Percentiles rank a stretch among this genome's conserved stretches.
phyloP scores from a whole-genome alignment of 2,797 vertebrate genomes.

The Limnodromus scolopaceus region DNA sequence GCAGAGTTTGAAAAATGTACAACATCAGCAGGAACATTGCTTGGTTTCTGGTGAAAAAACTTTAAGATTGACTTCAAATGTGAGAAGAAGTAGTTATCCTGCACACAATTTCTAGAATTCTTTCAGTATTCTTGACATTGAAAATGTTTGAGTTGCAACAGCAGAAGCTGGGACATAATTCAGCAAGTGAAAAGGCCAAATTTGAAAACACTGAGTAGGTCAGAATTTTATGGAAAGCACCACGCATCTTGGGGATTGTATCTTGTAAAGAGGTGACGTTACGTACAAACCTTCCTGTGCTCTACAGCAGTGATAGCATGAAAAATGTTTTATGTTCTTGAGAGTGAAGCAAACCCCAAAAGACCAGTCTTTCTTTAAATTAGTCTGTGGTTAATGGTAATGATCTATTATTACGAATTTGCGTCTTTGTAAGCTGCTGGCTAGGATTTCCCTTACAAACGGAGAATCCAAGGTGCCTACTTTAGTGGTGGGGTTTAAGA shows the following conservation, averaged over 20 bases:
- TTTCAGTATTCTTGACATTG: background rate
- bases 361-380: background rate
- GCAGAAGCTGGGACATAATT: conserved; percentile 29
- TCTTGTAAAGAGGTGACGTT: conserved; percentile 28
- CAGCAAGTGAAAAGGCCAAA: conserved; percentile 22
- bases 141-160: conserved; percentile 21
- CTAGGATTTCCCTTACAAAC: background rate
- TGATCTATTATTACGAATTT: background rate
- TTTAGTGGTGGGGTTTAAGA: background rate
- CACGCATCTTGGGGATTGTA: background rate
- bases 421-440: background rate
- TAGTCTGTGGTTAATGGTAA: background rate
- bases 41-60: background rate
- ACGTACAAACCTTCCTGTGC: background rate
- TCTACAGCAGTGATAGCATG: background rate
- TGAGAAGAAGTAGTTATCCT: background rate
- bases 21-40: background rate
- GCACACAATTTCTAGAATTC: background rate
- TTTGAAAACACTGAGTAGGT: conserved; percentile 18
- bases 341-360: background rate
- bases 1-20: background rate
- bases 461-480: background rate
- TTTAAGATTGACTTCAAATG: background rate
- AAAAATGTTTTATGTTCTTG: background rate
- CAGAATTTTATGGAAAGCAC: background rate